Evolutionary conservation across 2,888 invertebrate species (phyloP).

Genomic region (Callyntrura guangdongensis): DNA sequence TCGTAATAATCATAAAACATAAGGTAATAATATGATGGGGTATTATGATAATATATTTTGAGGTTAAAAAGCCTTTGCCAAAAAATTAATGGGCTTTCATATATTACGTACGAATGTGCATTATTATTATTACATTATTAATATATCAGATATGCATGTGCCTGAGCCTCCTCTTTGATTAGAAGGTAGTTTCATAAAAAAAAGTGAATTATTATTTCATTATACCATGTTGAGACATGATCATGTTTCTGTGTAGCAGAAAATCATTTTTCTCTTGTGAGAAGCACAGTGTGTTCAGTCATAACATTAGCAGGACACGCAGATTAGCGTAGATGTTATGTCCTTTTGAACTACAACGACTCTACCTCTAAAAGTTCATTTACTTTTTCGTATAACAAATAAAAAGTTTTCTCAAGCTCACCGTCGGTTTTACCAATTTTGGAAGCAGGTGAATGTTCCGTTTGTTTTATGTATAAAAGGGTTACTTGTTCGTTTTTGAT

Average conservation of each 20-base stretch:
- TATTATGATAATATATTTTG: conserved; percentile 69
- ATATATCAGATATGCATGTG: background rate
- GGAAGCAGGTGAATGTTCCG: no score
- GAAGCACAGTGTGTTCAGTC: no score
- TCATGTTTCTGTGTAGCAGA: background rate
- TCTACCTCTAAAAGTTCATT: background rate
- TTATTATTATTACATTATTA: no score
- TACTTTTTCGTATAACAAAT: conserved; percentile 17
- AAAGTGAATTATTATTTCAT: conserved; percentile 64
- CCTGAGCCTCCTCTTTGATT: conserved; percentile 15
- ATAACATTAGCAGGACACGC: background rate
- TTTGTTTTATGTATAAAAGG: no score
- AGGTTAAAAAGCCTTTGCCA: conserved; percentile 60
- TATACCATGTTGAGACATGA: background rate
- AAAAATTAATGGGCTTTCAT: conserved; percentile 40
- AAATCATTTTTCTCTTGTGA: no score
- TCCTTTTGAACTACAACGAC: background rate
- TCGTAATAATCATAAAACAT: conserved; percentile 71
- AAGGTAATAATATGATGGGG: conserved; percentile 68
- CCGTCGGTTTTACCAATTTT: no score
- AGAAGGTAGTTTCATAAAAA: conserved; percentile 34
- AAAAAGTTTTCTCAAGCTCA: no score
- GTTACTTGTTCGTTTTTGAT: background rate
- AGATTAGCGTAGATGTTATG: background rate
- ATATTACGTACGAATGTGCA: conserved; percentile 16